Base-by-base conservation (phyloP, 2,888 invertebrate genomes). In the Lasioglossum calceatum region DNA sequence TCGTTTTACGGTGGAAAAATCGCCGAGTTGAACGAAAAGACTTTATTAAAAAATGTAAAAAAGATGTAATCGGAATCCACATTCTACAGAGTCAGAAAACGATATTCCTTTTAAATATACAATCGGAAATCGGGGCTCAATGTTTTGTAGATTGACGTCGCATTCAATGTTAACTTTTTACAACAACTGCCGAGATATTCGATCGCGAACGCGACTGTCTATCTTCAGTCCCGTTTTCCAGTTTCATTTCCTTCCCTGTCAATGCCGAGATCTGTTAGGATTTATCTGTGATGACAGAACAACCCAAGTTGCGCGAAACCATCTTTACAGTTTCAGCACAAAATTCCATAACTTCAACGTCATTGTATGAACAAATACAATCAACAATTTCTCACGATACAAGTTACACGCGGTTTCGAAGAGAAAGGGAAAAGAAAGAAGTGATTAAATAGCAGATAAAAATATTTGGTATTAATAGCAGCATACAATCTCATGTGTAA, bases 231-330 rank as follows among this genome's bases (percentile, higher is more conserved):
- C 27, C 61, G 61, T 27, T 27, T 14, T 61, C 61, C 27, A 61
- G 61, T 61, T 61, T 61, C 61, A 61, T 61, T 61, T 61, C 61
- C 61, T 61, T 61, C 14, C 27, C 61, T 27, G 61, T 61, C 61
- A 27, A 27, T 27, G n/a, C 27, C 4, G 61, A 27, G 61, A 61
- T 61, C 61, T 61, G n/a, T 61, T 61, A 27, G 14, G 14, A n/a
- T 61, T n/a, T 14, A 61, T 61, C 61, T 27, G 27, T 0, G 61
- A 27, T 4, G 61, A 14, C 27, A 61, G 61, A 61, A 27, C 14
- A 61, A 61, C 61, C 1, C 14, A 61, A 61, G 12, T 1, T 4
- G 4, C 27, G 4, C 61, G 27, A n/a, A 61, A 61, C 61, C 27
- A 61, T 27, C 61, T 14, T 61, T 0, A 61, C 27, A 14, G 27